Evolutionary conservation across 2,888 invertebrate genomes (phyloP), one percentile per base, ranked within the genome.

Genomic region (Tineola bisselliella): DNA sequence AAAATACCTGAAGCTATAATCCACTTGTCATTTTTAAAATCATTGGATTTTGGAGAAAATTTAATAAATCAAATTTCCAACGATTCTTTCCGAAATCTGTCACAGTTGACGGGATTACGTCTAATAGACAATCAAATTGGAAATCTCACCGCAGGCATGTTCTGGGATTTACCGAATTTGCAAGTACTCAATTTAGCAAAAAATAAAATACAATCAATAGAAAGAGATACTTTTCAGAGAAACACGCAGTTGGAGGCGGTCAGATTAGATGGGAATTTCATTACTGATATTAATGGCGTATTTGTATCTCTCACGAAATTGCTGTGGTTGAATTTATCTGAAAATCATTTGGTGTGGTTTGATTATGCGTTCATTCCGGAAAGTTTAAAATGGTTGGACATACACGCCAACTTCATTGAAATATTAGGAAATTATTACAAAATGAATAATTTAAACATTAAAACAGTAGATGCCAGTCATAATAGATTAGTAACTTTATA

Each of bases 301-400:
- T 94, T 96, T 76, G 92, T 95, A 60, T 92, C 94, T 61, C 86
- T 97, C 64, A 91, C 93, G 48, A 93, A 93, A 68, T 88, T 97
- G 63, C 84, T 95, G 71, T 93, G 96, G 93, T 83, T 97, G 63
- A 96, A 96, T 86, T 88, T 96, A 62, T 95, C 95, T 44, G 94
- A 95, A 81, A 96, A 96, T 84, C 94, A 94, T 81, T 88, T 97
- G 71, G 93, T 94, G 43, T 95, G 95, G 94, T 96, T 97, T 82
- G 96, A 96, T 79, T 96, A 94, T 77, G 95, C 96, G 25, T 94
- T 96, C 71, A 91, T 96, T 67, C 96, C 96, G 8, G 91, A 91
- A 63, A 94, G 93, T 75, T 88, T 97, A 56, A 94, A 94, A 78
- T 95, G 95, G 94, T 81, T 97, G 68, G 96, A 96, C 71, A 92